Percentiles rank a stretch among this genome's conserved stretches.
Evolutionary conservation across 1,140 invertebrate species (phyloP).

Genomic region (Pseudobourletiella spinata): DNA sequence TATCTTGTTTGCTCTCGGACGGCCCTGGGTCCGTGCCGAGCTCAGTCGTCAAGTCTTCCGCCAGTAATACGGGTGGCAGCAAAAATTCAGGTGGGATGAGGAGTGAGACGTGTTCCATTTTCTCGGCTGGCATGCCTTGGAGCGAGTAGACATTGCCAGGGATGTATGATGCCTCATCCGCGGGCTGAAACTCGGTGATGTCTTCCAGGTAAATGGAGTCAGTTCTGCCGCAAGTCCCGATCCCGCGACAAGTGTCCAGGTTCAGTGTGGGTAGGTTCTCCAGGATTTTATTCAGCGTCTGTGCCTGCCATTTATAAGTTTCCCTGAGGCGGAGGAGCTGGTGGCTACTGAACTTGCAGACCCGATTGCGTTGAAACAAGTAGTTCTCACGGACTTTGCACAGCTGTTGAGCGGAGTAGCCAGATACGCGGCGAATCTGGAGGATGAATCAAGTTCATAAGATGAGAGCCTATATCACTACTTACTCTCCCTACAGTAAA

Average conservation of each 20-base stretch:
- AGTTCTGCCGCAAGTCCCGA: conserved; percentile 68
- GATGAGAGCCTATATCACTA: too few species aligned
- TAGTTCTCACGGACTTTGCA: conserved; percentile 91
- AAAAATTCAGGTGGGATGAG: conserved; percentile 30
- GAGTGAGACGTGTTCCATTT: conserved; percentile 29
- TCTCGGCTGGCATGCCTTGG: conserved; percentile 4
- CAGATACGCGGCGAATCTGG: conserved; percentile 58
- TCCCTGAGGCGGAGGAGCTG: conserved; percentile 78
- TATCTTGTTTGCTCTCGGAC: neutral
- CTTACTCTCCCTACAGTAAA: too few species aligned
- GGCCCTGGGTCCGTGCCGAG: too few species aligned
- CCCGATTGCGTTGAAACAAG: conserved; percentile 85
- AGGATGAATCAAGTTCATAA: neutral
- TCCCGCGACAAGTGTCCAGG: conserved; percentile 78
- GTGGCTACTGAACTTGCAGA: conserved; percentile 86
- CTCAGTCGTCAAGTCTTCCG: too few species aligned
- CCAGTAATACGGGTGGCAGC: neutral
- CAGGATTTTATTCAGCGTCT: conserved; percentile 84
- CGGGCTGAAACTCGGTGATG: conserved; percentile 28
- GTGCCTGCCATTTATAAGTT: conserved; percentile 90
- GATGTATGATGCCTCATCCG: neutral
- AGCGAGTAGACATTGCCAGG: neutral
- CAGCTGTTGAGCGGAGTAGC: conserved; percentile 79
- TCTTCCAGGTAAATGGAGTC: conserved; percentile 64
- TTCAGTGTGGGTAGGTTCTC: conserved; percentile 88